A percentile compares a stretch with the other conserved stretches of the same genome.
These are phyloP conservation scores for Anas platyrhynchos DNA, from an alignment of 2,113 vertebrate genomes.

Conservation along the genomic window DNA sequence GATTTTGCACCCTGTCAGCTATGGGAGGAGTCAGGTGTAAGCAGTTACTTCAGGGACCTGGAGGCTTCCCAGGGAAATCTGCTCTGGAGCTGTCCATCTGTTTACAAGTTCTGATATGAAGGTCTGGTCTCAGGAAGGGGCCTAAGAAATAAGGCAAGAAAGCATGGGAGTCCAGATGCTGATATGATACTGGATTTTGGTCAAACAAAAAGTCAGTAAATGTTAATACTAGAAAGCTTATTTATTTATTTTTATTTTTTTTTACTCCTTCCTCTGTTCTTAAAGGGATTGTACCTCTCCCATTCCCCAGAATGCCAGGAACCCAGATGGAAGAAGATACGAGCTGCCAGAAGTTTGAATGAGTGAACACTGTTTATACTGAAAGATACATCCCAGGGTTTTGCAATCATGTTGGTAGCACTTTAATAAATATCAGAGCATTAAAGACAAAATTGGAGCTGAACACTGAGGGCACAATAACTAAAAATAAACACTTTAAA, in stretches of 20 bases:
- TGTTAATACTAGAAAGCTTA: neutral
- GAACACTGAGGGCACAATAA: neutral
- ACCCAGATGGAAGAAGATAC: neutral
- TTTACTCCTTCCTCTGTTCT: neutral
- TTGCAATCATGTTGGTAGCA: neutral
- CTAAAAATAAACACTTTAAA: neutral
- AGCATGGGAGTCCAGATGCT: slow-evolving; percentile 24
- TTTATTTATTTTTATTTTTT: neutral
- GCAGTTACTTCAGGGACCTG: slow-evolving; percentile 42
- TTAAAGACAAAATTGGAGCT: neutral
- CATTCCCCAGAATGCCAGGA: neutral
- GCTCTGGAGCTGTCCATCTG: slow-evolving; percentile 61
- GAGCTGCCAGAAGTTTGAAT: neutral
- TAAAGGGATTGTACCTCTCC: neutral
- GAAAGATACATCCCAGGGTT: neutral
- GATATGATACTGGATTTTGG: neutral
- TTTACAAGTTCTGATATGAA: slow-evolving; percentile 42
- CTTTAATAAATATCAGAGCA: neutral
- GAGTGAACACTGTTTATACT: neutral
- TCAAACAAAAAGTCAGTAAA: neutral
- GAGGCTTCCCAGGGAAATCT: slow-evolving; percentile 8
- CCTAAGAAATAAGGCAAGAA: slow-evolving; percentile 42
- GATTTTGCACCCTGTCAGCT: slow-evolving; percentile 40
- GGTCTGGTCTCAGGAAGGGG: neutral
- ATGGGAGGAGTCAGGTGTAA: slow-evolving; percentile 56